A percentile compares a stretch with the other conserved stretches of the same genome.
These are phyloP conservation scores for Brachionus koreanus DNA, from an alignment of 1,140 invertebrate genomes.

Conservation along the genomic window DNA sequence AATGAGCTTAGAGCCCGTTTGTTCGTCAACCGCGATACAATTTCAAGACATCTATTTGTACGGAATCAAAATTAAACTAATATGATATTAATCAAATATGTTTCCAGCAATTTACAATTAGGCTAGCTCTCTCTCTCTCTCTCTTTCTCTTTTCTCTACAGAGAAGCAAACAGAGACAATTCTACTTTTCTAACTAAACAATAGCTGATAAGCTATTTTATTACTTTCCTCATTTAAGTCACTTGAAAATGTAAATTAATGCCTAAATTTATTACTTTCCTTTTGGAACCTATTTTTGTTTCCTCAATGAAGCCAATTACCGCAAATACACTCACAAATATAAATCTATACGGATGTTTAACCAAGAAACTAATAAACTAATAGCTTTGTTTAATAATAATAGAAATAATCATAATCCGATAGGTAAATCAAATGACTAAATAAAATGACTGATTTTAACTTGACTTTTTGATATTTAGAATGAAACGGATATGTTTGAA, in stretches of 20 bases:
- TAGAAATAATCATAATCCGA: background rate
- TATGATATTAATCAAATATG: constrained; percentile 39
- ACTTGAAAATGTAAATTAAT: constrained; percentile 42
- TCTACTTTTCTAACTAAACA: background rate
- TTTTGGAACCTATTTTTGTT: background rate
- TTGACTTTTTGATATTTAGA: constrained; percentile 15
- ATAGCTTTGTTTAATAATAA: constrained; percentile 29
- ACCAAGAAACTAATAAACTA: constrained; percentile 41
- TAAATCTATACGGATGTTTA: constrained; percentile 14
- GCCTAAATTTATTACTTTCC: constrained; percentile 17
- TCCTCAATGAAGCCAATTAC: constrained; percentile 16
- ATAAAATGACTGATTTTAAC: background rate
- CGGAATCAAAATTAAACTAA: constrained; percentile 27
- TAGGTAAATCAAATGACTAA: constrained; percentile 16
- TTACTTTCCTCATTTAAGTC: constrained; percentile 3
- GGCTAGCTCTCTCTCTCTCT: background rate
- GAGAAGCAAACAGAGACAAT: constrained; percentile 6
- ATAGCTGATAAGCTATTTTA: constrained; percentile 8
- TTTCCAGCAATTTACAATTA: background rate
- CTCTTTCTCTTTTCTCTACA: background rate
- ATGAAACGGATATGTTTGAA: constrained; percentile 21
- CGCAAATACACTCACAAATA: background rate
- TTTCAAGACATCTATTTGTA: constrained; percentile 41
- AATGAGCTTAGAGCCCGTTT: background rate
- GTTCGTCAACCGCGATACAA: constrained; percentile 1